Evolutionary conservation across 2,113 vertebrate genomes (phyloP).

Genomic region (Coregonus clupeaformis): DNA sequence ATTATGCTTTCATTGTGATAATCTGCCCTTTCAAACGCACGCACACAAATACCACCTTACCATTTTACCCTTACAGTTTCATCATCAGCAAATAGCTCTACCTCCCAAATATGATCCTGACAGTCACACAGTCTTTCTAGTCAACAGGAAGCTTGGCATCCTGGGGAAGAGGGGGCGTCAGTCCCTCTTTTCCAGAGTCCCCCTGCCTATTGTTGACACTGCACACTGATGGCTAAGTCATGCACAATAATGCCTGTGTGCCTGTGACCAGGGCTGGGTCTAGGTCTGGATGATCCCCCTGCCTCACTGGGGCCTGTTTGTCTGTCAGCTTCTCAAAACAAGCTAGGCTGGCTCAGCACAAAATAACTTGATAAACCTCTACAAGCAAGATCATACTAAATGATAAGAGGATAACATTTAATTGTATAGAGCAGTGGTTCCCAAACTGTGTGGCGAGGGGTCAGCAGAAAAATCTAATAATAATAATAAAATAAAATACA

Average conservation of each 20-base stretch:
- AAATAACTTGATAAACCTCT: not conserved
- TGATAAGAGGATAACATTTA: no score
- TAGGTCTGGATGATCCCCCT: constrained; percentile 7
- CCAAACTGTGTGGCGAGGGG: no score
- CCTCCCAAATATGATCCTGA: not conserved
- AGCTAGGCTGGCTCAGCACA: not conserved
- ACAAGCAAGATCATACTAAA: no score
- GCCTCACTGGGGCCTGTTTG: not conserved
- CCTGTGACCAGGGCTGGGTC: constrained; percentile 3
- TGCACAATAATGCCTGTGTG: constrained; percentile 6
- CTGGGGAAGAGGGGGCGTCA: constrained; percentile 52
- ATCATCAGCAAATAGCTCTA: no score
- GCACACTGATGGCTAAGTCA: constrained; percentile 10
- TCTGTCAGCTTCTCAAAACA: not conserved
- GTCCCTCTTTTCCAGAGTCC: not conserved
- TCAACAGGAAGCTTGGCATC: constrained; percentile 58
- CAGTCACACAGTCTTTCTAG: not conserved
- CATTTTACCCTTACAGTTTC: not conserved
- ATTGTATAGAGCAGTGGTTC: no score
- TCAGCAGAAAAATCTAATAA: no score
- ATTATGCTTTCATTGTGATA: not conserved
- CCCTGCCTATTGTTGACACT: not conserved
- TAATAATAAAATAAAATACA: no score
- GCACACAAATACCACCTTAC: not conserved
- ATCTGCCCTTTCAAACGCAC: not conserved